Evolutionary conservation across 2,888 invertebrate species (phyloP), one percentile per base, ranked within the genome.

Genomic region (Acrocyrtus sp.): DNA sequence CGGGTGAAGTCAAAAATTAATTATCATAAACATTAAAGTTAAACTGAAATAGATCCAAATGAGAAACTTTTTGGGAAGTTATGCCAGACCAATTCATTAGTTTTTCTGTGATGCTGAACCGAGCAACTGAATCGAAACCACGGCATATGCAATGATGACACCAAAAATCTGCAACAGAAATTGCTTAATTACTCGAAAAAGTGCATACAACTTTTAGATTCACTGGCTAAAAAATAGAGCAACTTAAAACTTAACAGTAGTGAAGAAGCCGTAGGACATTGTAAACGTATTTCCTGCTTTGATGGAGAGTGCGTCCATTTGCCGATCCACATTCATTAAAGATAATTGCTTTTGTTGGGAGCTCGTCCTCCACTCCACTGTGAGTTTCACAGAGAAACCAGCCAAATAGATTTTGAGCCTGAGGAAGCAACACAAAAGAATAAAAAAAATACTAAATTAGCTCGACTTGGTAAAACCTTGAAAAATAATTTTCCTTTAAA

Each of bases 211-310:
- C n/a, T n/a, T n/a, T n/a, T n/a, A n/a, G n/a, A n/a, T n/a, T n/a
- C n/a, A n/a, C n/a, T n/a, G n/a, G n/a, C n/a, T n/a, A n/a, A n/a
- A n/a, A n/a, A n/a, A n/a, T n/a, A n/a, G n/a, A n/a, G n/a, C n/a
- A n/a, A n/a, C n/a, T n/a, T n/a, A n/a, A n/a, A n/a, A n/a, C n/a
- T n/a, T 47, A 29, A 69, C 61, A 2, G 69, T 56, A 19, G 62
- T 62, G 56, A 69, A 62, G 21, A 69, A 34, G 1, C 61, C 61
- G 27, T 22, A 48, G 1, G 61, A 56, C 15, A 69, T 47, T 0
- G 69, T 69, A n/a, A 69, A 62, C 8, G 62, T 56, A 24, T 56
- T 61, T 54, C 61, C 69, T 29, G 47, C 22, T 69, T 69, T 69
- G 19, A 69, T 24, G 0, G 69, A 69, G 24, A 69, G 56, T 41